Conservation (phyloP, 2,888 invertebrate genomes). For the Mayetiola destructor region DNA sequence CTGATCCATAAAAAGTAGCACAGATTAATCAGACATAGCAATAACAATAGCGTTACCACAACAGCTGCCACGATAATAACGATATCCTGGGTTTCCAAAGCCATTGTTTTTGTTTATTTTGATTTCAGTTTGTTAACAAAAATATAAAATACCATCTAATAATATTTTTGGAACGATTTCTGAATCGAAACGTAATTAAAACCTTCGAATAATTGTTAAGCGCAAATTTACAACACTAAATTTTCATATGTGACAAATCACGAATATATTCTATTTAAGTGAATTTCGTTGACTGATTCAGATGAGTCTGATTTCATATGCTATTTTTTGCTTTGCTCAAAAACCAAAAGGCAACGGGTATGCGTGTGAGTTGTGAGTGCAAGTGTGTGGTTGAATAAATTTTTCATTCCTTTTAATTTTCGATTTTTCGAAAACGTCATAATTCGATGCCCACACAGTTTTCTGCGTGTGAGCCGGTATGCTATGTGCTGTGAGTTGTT, state of each 20-base stretch:
- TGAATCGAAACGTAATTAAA: not conserved
- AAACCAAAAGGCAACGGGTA: not conserved
- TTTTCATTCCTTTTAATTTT: no score
- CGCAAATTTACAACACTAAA: not conserved
- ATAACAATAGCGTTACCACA: not conserved
- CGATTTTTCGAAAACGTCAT: not conserved
- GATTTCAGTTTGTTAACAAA: not conserved
- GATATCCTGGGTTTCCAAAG: conserved; percentile 2
- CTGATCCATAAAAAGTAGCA: not conserved
- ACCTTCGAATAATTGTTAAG: not conserved
- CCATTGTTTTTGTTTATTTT: not conserved
- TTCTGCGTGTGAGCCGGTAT: not conserved
- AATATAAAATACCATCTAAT: not conserved
- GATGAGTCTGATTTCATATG: not conserved
- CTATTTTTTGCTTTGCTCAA: not conserved
- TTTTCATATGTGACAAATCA: not conserved
- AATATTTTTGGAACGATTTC: not conserved
- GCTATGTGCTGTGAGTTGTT: not conserved
- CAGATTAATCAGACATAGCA: conserved; percentile 1
- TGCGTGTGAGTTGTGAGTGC: no score
- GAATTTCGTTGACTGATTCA: not conserved
- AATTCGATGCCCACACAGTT: not conserved
- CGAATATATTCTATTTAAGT: conserved; percentile 5
- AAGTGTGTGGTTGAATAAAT: no score
- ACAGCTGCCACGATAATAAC: conserved; percentile 4